These are phyloP conservation scores for Diadophis punctatus DNA, from an alignment of 2,113 vertebrate genomes.

Conservation along the genomic window DNA sequence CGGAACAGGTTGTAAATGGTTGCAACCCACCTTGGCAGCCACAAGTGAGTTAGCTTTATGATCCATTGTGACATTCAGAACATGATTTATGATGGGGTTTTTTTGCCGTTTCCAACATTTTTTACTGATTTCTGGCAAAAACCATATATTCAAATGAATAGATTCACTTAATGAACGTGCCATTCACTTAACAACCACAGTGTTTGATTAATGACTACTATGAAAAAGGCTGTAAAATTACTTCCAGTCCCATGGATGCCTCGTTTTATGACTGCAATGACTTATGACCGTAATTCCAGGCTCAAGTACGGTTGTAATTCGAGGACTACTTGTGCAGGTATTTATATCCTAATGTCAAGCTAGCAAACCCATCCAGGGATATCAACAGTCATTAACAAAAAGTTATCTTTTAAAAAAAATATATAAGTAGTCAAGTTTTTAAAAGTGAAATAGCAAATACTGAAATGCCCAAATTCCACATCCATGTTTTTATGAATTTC, in stretches of 20 bases:
- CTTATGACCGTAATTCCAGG: not conserved
- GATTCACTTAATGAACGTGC: not conserved
- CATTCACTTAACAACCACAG: not conserved
- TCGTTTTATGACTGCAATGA: not conserved
- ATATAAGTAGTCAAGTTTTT: not conserved
- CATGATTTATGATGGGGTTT: not conserved
- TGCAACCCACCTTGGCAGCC: not conserved
- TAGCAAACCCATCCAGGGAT: not conserved
- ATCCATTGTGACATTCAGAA: not conserved
- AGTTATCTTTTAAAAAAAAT: not conserved
- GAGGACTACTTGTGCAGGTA: not conserved
- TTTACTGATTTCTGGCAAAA: not conserved
- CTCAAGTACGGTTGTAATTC: not conserved
- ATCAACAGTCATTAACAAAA: not conserved
- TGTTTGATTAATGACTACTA: not conserved
- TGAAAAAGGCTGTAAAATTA: not conserved
- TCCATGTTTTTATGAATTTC: not conserved
- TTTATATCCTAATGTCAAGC: not conserved
- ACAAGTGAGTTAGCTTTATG: not conserved
- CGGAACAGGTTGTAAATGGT: not conserved
- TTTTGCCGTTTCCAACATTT: not conserved
- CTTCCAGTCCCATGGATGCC: not conserved
- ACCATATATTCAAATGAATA: not conserved
- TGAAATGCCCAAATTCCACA: not conserved
- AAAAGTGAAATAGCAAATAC: not conserved